These are phyloP conservation scores for Hiodon alosoides DNA, from an alignment of 2,113 vertebrate genomes.

Conservation along the genomic window DNA sequence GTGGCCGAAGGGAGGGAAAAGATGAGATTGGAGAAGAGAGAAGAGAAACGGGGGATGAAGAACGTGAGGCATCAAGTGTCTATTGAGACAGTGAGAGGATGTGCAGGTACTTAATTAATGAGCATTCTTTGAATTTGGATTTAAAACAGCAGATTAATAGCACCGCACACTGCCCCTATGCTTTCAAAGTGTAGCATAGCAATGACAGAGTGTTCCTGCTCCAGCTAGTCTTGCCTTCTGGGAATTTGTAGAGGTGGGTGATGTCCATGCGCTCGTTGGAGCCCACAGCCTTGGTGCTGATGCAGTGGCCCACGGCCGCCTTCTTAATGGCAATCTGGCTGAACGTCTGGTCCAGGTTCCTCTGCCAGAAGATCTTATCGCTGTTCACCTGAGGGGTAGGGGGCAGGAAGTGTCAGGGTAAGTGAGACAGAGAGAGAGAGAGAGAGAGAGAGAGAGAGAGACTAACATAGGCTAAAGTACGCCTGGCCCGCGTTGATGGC, in stretches of 20 bases:
- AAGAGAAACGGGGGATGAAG: background rate
- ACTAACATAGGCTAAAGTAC: background rate
- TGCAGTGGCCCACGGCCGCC: slow-evolving; percentile 72
- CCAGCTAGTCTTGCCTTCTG: slow-evolving; percentile 50
- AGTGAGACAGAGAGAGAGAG: slow-evolving; percentile 41
- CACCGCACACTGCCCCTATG: slow-evolving; percentile 32
- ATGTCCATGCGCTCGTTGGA: slow-evolving; percentile 67
- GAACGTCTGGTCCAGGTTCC: slow-evolving; percentile 66
- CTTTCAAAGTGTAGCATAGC: slow-evolving; percentile 42
- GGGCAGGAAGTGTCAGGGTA: background rate
- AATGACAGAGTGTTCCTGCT: background rate
- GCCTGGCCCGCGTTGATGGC: background rate
- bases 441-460: background rate
- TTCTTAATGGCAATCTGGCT: slow-evolving; percentile 73
- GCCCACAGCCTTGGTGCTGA: slow-evolving; percentile 79
- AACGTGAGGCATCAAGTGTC: background rate
- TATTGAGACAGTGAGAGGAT: background rate
- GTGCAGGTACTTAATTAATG: no score
- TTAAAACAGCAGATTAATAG: no score
- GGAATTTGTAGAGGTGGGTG: slow-evolving; percentile 75
- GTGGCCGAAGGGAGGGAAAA: background rate
- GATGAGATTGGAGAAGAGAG: slow-evolving; percentile 19
- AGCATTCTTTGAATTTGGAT: no score
- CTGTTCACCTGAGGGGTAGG: slow-evolving; percentile 58
- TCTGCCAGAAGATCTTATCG: slow-evolving; percentile 84